phyloP scores from a whole-genome alignment of 2,113 vertebrate genomes.

The Podiceps cristatus region DNA sequence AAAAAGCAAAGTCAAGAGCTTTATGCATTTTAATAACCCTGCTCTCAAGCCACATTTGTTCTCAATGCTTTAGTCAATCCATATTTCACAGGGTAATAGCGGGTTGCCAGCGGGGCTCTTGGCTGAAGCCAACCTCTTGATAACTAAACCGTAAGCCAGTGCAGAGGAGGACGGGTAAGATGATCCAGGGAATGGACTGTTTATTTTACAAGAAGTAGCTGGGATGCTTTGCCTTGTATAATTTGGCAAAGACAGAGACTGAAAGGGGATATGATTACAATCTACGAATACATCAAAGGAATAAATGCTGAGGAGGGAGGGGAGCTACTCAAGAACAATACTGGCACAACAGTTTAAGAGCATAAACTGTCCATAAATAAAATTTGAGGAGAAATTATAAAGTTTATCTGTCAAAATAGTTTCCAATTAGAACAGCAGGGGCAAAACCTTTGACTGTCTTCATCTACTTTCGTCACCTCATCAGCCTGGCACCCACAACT shows the following conservation, averaged over 20 bases:
- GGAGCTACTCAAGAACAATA: conserved; percentile 53
- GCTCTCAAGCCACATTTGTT: background rate
- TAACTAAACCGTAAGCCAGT: background rate
- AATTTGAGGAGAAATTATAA: background rate
- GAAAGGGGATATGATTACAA: background rate
- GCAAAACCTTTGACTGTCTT: background rate
- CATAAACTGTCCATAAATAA: conserved; percentile 37
- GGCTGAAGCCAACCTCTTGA: background rate
- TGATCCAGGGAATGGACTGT: conserved; percentile 6
- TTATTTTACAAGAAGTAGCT: conserved; percentile 18
- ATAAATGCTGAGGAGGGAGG: conserved; percentile 8
- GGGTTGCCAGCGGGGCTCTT: background rate
- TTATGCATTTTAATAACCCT: background rate
- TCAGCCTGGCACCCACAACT: background rate
- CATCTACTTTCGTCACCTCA: background rate
- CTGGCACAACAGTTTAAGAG: conserved; percentile 18
- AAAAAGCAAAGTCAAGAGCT: background rate
- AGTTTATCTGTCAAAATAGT: conserved; percentile 26
- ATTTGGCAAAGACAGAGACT: conserved; percentile 15
- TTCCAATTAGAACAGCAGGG: background rate
- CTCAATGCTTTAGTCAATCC: background rate
- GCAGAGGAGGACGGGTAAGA: background rate
- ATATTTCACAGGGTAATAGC: background rate
- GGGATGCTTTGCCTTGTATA: conserved; percentile 32
- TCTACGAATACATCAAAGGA: conserved; percentile 57